phyloP scores from a whole-genome alignment of 2,797 vertebrate genomes.

The Catharus ustulatus region DNA sequence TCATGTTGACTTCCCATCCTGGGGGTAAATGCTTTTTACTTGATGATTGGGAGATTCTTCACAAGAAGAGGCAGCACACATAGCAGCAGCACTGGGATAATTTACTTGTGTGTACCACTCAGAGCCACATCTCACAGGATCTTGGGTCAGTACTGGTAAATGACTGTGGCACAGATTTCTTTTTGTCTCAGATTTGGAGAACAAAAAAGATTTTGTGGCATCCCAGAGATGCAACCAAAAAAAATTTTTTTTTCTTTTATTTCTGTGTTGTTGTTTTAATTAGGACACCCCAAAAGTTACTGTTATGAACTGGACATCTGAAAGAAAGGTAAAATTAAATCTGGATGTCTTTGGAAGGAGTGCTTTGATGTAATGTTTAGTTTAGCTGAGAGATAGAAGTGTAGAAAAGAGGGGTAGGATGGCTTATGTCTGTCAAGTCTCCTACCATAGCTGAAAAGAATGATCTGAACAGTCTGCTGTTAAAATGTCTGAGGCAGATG shows the following conservation, averaged over 20 bases:
- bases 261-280: not conserved
- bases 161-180: not conserved
- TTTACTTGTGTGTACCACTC: not conserved
- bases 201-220: not conserved
- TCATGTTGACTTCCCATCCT: not conserved
- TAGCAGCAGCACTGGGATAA: not conserved
- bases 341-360: not conserved
- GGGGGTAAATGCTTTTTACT: not conserved
- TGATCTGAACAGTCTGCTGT: conserved; percentile 72
- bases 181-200: not conserved
- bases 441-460: conserved; percentile 47
- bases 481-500: conserved; percentile 72
- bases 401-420: conserved; percentile 13
- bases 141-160: not conserved
- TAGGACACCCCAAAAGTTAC: not conserved
- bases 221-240: fast-evolving
- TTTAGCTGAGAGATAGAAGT: conserved; percentile 30
- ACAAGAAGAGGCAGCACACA: not conserved
- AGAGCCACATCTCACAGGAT: not conserved
- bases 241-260: not conserved
- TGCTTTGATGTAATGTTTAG: conserved; percentile 24
- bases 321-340: conserved; percentile 22
- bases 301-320: not conserved
- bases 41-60: not conserved
- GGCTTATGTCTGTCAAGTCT: conserved; percentile 65